Base-by-base conservation (phyloP, 2,888 invertebrate species). In the Cheilosia soror region DNA sequence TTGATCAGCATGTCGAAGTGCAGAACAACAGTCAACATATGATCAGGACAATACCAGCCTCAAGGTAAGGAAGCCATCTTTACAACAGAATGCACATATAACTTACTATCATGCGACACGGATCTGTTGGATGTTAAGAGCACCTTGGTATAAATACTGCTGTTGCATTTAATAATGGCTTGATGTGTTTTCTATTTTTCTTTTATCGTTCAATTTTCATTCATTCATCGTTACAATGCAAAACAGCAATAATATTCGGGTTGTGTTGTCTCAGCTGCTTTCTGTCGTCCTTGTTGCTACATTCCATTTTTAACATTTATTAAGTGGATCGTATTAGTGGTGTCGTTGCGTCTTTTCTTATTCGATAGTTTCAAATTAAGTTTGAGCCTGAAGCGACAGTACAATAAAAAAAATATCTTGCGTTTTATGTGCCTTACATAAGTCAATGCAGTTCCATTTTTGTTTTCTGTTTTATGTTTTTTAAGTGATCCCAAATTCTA, bases 1-100 rank as follows among this genome's bases (percentile, higher is more conserved):
- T 96, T 87, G 97, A 97, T 91, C 95, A 96, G 89, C 95, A 95
- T 89, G 93, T 94, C 88, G 94, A 95, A 89, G 92, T 93, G 77
- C 93, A 94, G 29, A 72, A 80, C 88, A 88, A 47, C 49, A 80
- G 80, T 62, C 91, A 90, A 87, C 90, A 91, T 88, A 89, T 91
- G 88, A 92, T 91, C 68, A 90, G 92, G 76, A 90, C 91, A n/a
- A 90, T 92, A 89, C 91, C 92, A 68, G 88, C 89, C 85, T 91
- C 92, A 88, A 92, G 92, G 92, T 92, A 87, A 89, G 90, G 82
- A 40, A 6, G 20, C n/a, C 9, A 40, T 4, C 13, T 42, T 60
- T 2, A 20, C 5, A 11, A 25, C 15, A n/a, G 7, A 55, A 31
- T 55, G 31, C n/a, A 55, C 7, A 47, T 47, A 4, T 15, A 55